These are phyloP conservation scores for Leucophenga maculata DNA, from an alignment of 2,888 invertebrate genomes.

Conservation along the genomic window DNA sequence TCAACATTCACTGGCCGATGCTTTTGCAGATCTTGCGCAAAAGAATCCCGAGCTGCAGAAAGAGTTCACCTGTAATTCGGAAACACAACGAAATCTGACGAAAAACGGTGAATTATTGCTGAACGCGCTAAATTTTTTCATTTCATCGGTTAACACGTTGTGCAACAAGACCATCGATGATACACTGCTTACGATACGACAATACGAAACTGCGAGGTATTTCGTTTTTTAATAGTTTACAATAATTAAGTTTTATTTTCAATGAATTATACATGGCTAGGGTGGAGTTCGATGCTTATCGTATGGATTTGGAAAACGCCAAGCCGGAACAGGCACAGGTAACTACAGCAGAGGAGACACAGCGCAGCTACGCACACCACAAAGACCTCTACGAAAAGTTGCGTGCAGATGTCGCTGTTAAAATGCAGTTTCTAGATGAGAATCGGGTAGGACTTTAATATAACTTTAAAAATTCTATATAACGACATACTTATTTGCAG, in stretches of 20 bases:
- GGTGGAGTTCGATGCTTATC: constrained; percentile 98
- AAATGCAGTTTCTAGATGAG: constrained; percentile 96
- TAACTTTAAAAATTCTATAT: not conserved
- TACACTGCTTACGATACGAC: constrained; percentile 79
- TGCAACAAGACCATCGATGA: constrained; percentile 99
- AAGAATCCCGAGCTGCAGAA: constrained; percentile 96
- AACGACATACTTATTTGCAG: constrained; percentile 74
- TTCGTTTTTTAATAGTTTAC: too few species aligned
- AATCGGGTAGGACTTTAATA: constrained; percentile 81
- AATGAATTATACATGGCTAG: constrained; percentile 72
- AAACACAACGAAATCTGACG: constrained; percentile 92
- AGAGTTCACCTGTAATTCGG: constrained; percentile 95
- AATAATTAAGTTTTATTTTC: too few species aligned
- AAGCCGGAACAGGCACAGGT: constrained; percentile 75
- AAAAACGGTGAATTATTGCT: constrained; percentile 95
- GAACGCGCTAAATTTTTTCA: constrained; percentile 96
- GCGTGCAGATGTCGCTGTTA: constrained; percentile 93
- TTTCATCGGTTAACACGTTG: constrained; percentile 94
- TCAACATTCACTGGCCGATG: constrained; percentile 90
- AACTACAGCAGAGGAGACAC: constrained; percentile 86
- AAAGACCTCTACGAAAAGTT: constrained; percentile 93
- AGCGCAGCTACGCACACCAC: constrained; percentile 86
- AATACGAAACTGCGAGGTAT: constrained; percentile 77
- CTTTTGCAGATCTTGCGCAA: constrained; percentile 95
- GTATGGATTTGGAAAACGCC: constrained; percentile 91